Evolutionary conservation across 2,888 invertebrate genomes (phyloP), one percentile per base, ranked within the genome.

Genomic region (Rambutsinella grinnellia): DNA sequence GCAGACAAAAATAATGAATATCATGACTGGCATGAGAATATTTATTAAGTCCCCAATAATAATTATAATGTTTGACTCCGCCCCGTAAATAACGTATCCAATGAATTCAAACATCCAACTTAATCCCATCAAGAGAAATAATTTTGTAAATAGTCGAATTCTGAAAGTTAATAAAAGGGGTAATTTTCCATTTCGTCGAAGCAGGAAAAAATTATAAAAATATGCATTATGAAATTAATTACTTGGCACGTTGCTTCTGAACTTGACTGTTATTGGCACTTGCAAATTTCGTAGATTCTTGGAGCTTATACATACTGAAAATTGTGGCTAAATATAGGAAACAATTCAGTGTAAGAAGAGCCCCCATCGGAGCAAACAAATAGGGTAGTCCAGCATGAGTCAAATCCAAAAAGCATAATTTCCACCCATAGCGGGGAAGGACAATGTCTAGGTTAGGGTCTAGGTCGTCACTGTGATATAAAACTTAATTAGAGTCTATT

Each of bases 1-100:
- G 56, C 81, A 81, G 2, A 80, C 78, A 51, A 80, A 80, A 27
- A 80, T 77, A 6, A 76, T 26, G 28, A 80, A 80, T 10, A 80
- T 77, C 0, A 76, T 68, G 46, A 79, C 47, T 2, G 80, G 78
- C 47, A 77, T 76, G 0, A 80, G 68, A 21, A 79, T 79, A 27
- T 71, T 74, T 13, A 80, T 19, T 8, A 72, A 19, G 23, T 80
- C 80, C n/a, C 69, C 53, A 36, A 80, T 46, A 53, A 77, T 63
- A 13, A 58, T 27, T 8, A 51, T 26, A n/a, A 72, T 28, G 21
- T 62, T 67, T 3, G 67, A 10, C 2, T 53, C 23, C 1, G 13
- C 24, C 23, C 63, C 68, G 24, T 72, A 76, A 2, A 21, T 44
- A n/a, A 65, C 56, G 21, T 51, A 76, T 10, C 75, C 57, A 0